Percentiles rank a stretch among this genome's conserved stretches.
phyloP scores from a whole-genome alignment of 2,888 invertebrate species.

The Drosophila algonquin region DNA sequence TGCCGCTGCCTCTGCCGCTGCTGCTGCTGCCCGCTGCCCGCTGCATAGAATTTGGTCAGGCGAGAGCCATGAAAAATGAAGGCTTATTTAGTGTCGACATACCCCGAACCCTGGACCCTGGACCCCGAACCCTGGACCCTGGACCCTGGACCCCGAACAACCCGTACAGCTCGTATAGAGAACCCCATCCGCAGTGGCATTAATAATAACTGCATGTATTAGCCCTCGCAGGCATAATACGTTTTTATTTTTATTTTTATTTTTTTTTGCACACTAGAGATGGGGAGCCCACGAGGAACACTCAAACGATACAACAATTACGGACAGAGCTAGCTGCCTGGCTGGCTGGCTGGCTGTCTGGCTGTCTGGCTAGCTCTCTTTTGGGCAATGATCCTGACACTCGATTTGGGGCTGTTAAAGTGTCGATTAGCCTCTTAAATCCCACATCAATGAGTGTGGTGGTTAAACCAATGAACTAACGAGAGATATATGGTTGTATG shows the following conservation, averaged over 20 bases:
- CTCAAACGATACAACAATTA: not conserved
- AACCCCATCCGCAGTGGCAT: conserved; percentile 64
- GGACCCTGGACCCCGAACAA: conserved; percentile 15
- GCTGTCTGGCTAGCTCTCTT: not conserved
- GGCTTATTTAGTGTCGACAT: conserved; percentile 80
- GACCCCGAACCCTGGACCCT: conserved; percentile 13
- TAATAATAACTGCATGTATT: conserved; percentile 58
- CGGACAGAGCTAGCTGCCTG: not conserved
- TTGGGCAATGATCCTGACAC: not conserved
- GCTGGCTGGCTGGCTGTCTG: too few species aligned
- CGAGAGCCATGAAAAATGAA: conserved; percentile 75
- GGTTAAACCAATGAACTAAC: not conserved
- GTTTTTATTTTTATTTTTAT: conserved; percentile 1
- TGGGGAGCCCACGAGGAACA: not conserved
- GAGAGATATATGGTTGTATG: not conserved
- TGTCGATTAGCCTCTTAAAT: not conserved
- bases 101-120: conserved; percentile 21
- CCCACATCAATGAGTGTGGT: not conserved
- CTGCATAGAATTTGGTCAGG: conserved; percentile 74
- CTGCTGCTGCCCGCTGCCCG: not conserved
- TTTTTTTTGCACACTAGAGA: conserved; percentile 32
- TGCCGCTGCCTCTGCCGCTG: not conserved
- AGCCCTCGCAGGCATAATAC: conserved; percentile 59
- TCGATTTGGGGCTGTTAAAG: not conserved
- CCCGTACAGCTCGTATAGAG: conserved; percentile 12